Percentiles rank a stretch among this genome's conserved stretches.
Evolutionary conservation across 2,113 vertebrate species (phyloP).

Genomic region (Syrrhaptes paradoxus): DNA sequence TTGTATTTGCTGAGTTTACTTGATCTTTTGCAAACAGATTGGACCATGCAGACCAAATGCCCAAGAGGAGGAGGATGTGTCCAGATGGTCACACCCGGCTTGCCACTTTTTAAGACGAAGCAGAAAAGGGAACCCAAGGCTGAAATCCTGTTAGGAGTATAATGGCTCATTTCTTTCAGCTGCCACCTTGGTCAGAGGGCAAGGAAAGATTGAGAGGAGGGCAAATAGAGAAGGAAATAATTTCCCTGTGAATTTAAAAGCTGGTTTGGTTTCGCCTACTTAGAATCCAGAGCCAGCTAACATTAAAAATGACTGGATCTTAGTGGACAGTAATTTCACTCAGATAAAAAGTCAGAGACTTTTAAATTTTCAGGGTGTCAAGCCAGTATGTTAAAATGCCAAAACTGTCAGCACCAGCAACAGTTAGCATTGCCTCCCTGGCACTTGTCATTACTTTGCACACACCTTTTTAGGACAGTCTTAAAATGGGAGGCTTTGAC

Average conservation of each 20-base stretch:
- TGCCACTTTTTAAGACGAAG: neutral
- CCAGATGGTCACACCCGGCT: slow-evolving; percentile 24
- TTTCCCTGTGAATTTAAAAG: slow-evolving; percentile 1
- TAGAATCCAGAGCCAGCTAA: neutral
- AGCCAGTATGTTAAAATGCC: slow-evolving; percentile 38
- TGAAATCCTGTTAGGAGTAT: neutral
- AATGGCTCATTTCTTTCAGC: neutral
- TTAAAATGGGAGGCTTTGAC: slow-evolving; percentile 59
- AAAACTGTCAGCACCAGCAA: slow-evolving; percentile 45
- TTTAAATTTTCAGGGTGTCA: slow-evolving; percentile 63
- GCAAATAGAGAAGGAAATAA: neutral
- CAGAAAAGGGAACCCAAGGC: neutral
- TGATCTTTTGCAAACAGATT: too few relatives aligned
- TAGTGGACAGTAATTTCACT: slow-evolving; percentile 38
- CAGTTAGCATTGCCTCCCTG: slow-evolving; percentile 49
- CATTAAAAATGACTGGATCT: neutral
- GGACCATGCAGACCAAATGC: neutral
- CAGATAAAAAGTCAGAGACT: slow-evolving; percentile 45
- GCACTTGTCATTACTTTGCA: slow-evolving; percentile 45
- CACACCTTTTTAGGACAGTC: slow-evolving; percentile 48
- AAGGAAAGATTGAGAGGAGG: neutral
- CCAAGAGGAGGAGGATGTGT: neutral
- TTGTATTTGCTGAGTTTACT: too few relatives aligned
- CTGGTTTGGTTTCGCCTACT: neutral
- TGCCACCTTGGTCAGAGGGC: neutral